A percentile compares a stretch with the other conserved stretches of the same genome.
Conservation (phyloP, 2,113 vertebrate species). For the Eublepharis macularius region DNA sequence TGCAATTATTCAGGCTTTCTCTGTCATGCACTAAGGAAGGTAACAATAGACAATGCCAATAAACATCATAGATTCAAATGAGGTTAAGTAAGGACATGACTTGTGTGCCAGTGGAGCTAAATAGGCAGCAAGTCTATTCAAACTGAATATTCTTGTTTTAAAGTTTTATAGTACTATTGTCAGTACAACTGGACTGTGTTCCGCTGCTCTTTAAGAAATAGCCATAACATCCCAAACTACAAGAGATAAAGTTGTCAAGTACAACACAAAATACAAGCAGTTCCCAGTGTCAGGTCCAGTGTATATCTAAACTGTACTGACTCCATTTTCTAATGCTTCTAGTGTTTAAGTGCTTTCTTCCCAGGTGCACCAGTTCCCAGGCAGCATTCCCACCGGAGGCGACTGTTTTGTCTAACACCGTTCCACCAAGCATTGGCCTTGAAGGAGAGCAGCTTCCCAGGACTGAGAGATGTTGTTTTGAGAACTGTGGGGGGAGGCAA, state of each 20-base stretch:
- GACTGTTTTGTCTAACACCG: no score
- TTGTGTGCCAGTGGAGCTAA: background rate
- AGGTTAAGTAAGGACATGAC: background rate
- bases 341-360: no score
- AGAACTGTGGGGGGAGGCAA: no score
- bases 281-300: no score
- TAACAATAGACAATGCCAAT: conserved; percentile 22
- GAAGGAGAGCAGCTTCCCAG: no score
- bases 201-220: background rate
- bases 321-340: no score
- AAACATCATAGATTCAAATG: conserved; percentile 31
- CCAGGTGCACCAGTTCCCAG: no score
- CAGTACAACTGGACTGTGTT: background rate
- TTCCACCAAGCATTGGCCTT: no score
- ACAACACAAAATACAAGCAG: background rate
- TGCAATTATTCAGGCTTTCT: conserved; percentile 1
- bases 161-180: background rate
- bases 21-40: background rate
- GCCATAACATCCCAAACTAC: background rate
- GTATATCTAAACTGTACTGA: no score
- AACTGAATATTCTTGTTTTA: background rate
- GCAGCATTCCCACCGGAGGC: no score
- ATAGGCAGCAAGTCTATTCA: background rate
- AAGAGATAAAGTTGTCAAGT: background rate
- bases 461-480: no score